phyloP scores from a whole-genome alignment of 1,140 invertebrate genomes.

The Macrocentrus cingulum region DNA sequence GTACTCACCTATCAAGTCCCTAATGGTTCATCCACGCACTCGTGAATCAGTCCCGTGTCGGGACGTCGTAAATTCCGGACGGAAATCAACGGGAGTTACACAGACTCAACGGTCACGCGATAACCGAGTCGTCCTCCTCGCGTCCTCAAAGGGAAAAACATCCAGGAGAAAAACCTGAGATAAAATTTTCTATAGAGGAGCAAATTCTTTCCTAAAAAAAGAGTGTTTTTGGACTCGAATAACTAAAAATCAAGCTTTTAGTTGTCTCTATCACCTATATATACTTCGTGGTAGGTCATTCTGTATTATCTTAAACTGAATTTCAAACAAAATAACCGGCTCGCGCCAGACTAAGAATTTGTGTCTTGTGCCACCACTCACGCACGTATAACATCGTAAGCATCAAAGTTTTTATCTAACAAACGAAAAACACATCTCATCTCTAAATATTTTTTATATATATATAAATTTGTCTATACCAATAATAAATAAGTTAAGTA shows the following conservation, averaged over 20 bases:
- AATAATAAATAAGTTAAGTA: too few relatives aligned
- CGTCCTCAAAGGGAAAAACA: conserved; percentile 19
- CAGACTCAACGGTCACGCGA: neutral
- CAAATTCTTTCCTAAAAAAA: neutral
- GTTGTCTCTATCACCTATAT: neutral
- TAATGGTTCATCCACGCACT: conserved; percentile 3
- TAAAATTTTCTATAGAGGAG: conserved; percentile 1
- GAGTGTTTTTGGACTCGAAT: neutral
- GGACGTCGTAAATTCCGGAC: conserved; percentile 3
- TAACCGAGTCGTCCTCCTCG: neutral
- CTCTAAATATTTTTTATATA: too few relatives aligned
- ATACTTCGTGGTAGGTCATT: conserved; percentile 36
- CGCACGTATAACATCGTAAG: conserved; percentile 37
- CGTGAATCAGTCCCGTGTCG: conserved; percentile 6
- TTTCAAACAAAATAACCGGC: conserved; percentile 41
- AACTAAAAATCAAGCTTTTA: neutral
- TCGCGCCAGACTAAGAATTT: conserved; percentile 30
- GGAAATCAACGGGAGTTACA: conserved; percentile 6
- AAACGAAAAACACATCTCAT: too few relatives aligned
- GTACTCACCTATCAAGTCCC: neutral
- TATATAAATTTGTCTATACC: too few relatives aligned
- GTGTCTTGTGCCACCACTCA: conserved; percentile 36
- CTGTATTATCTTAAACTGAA: conserved; percentile 43
- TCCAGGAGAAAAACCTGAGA: neutral
- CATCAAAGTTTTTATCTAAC: too few relatives aligned